A percentile compares a stretch with the other conserved stretches of the same genome.
These are phyloP conservation scores for Chaetodon trifascialis DNA, from an alignment of 2,113 vertebrate species.

Conservation along the genomic window DNA sequence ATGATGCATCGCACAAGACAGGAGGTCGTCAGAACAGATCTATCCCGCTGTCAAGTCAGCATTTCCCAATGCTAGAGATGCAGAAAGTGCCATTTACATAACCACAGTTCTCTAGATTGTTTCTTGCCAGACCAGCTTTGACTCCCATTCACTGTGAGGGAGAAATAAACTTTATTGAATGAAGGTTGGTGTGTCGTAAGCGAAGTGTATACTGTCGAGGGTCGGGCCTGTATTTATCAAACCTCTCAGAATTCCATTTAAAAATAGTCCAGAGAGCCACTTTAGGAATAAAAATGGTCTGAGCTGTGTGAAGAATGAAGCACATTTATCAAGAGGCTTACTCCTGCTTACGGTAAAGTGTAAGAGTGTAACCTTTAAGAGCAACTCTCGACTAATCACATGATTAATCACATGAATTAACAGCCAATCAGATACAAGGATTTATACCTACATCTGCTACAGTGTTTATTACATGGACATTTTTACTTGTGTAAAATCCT, in stretches of 20 bases:
- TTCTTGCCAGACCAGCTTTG: not conserved
- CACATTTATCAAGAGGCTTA: not conserved
- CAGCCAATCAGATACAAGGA: too few species aligned
- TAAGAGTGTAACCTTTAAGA: not conserved
- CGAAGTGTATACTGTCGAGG: not conserved
- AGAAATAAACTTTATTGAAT: not conserved
- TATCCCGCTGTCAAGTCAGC: not conserved
- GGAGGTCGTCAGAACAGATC: slow-evolving; percentile 24
- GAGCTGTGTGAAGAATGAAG: not conserved
- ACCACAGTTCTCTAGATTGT: slow-evolving; percentile 9
- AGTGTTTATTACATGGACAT: too few species aligned
- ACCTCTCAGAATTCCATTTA: not conserved
- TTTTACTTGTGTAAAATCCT: too few species aligned
- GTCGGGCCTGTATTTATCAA: not conserved
- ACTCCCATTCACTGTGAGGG: not conserved
- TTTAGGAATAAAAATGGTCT: not conserved
- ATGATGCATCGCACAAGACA: not conserved
- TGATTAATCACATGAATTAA: too few species aligned
- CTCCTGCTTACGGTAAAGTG: not conserved
- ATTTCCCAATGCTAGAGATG: not conserved
- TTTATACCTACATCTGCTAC: too few species aligned
- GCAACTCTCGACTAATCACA: not conserved
- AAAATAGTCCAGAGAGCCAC: not conserved
- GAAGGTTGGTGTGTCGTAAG: not conserved
- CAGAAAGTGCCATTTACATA: not conserved